Base-by-base conservation (phyloP, 2,888 invertebrate genomes). In the Chamaedrilus cognettii region DNA sequence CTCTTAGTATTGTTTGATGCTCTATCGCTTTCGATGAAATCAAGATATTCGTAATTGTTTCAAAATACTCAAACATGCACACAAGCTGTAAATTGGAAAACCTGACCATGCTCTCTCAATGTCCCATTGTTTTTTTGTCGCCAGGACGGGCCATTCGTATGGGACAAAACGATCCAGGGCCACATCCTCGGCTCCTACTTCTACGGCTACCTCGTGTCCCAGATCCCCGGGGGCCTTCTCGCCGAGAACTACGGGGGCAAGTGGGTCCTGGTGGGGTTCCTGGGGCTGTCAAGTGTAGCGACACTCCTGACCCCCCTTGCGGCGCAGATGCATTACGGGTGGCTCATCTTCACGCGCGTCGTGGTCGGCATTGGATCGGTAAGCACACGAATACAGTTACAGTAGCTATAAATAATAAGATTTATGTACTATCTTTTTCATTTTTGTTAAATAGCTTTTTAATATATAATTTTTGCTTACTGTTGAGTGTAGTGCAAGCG, bases 171-270 rank as follows among this genome's bases (percentile, higher is more conserved):
- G 4, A 80, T 84, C 23, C 86, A 87, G 75, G 86, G 88, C 28
- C 75, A 80, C 0, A 79, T 89, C 58, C 80, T 88, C 2, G 86
- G 87, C 4, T 83, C 86, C 2, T 87, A 87, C 77, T 88, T 86
- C 80, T 88, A 87, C 75, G 85, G 85, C 35, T 86, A 85, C 74
- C 71, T 83, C 52, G 69, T 79, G 52, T 78, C 70, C 74, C 83
- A 84, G 74, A 76, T 85, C 52, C 76, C 80, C 31, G 80, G 75
- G 30, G 79, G 79, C 1, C 68, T 73, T 35, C 65, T 78, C 34
- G 67, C 78, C 66, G 70, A 74, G 67, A 64, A 69, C 7, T 73
- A 74, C 57, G 78, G 78, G 19, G 78, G 78, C 60, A 82, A 80
- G 64, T 74, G 76, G 51, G 77, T 82, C 26, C 71, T 82, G 23